phyloP scores from a whole-genome alignment of 1,140 invertebrate species.

The Habropoda laboriosa region DNA sequence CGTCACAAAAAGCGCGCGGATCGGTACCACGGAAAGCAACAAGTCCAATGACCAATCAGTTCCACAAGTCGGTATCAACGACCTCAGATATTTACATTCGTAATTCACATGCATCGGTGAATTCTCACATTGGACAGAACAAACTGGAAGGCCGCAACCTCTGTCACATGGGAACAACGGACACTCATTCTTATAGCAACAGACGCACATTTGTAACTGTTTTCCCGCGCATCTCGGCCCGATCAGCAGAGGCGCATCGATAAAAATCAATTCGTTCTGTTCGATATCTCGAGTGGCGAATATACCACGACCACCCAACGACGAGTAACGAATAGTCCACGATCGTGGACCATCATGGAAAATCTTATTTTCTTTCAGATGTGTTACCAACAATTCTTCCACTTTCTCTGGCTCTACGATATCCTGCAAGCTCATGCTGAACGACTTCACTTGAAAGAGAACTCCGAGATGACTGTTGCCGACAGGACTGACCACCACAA shows the following conservation, averaged over 20 bases:
- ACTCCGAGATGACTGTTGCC: not conserved
- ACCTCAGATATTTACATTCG: constrained; percentile 84
- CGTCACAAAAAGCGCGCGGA: constrained; percentile 83
- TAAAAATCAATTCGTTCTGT: constrained; percentile 86
- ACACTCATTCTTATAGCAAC: constrained; percentile 81
- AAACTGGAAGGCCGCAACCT: constrained; percentile 84
- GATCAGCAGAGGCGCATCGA: constrained; percentile 85
- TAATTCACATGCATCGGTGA: constrained; percentile 79
- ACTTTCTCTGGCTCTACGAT: constrained; percentile 57
- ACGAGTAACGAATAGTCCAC: constrained; percentile 81
- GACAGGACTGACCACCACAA: not conserved
- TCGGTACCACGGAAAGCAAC: constrained; percentile 83
- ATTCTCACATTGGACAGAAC: constrained; percentile 83
- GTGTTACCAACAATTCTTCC: constrained; percentile 56
- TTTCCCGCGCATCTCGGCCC: constrained; percentile 83
- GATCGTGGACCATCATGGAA: not conserved
- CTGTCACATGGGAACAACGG: constrained; percentile 81
- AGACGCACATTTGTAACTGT: constrained; percentile 81
- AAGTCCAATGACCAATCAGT: constrained; percentile 80
- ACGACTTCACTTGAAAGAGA: not conserved
- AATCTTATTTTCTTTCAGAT: constrained; percentile 63
- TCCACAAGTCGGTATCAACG: constrained; percentile 81
- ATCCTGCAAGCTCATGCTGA: not conserved
- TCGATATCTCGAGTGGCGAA: constrained; percentile 85
- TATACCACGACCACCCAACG: constrained; percentile 85